These are phyloP conservation scores for Dysidea cf. avara DNA, from an alignment of 37 sponge, comb jelly and placozoan species.

Conservation along the genomic window DNA sequence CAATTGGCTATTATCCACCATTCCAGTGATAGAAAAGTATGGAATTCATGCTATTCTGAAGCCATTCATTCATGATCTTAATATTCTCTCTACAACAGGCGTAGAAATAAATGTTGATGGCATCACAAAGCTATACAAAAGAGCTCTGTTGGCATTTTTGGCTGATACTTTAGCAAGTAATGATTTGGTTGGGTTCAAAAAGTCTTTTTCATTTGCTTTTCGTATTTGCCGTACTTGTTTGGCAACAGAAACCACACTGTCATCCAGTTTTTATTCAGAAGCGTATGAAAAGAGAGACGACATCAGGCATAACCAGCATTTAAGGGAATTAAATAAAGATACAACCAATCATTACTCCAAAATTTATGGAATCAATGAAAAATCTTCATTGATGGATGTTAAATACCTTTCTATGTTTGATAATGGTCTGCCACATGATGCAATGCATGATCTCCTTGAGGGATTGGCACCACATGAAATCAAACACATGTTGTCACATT, in stretches of 20 bases:
- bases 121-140: not conserved
- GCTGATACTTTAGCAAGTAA: conserved; percentile 25
- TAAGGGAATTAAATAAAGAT: not conserved
- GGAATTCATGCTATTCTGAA: conserved; percentile 22
- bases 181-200: conserved; percentile 38
- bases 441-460: conserved; percentile 37
- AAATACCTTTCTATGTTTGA: not conserved
- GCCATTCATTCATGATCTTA: conserved; percentile 39
- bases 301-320: not conserved
- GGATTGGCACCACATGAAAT: conserved; percentile 34
- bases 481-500: conserved; percentile 8
- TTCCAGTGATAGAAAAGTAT: conserved; percentile 31
- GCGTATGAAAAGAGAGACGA: conserved; percentile 7
- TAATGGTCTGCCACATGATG: conserved; percentile 39
- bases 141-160: conserved; percentile 33
- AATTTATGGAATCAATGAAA: conserved; percentile 24
- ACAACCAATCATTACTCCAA: not conserved
- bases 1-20: conserved; percentile 19
- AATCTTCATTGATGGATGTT: conserved; percentile 11
- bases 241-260: conserved; percentile 5
- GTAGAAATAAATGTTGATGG: not conserved
- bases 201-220: conserved; percentile 34
- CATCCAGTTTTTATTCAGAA: not conserved
- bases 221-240: conserved; percentile 34
- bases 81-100: conserved; percentile 14